Percentiles rank a stretch among this genome's conserved stretches.
Evolutionary conservation across 2,797 vertebrate species (phyloP).

Genomic region (Falco columbarius): DNA sequence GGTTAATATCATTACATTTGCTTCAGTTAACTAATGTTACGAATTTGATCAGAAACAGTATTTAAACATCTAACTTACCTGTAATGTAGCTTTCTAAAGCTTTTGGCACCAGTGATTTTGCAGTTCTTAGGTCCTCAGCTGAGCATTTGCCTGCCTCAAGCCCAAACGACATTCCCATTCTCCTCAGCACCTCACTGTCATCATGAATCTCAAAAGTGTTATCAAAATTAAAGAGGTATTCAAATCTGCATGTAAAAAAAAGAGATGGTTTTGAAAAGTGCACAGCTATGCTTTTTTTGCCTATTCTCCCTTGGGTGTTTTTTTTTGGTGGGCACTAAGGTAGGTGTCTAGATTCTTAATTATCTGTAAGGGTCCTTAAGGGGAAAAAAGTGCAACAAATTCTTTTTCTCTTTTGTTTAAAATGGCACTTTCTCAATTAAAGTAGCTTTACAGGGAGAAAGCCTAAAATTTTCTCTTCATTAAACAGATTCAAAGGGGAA

Average conservation of each 20-base stretch:
- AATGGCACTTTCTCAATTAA: conserved; percentile 12
- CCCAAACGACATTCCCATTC: conserved; percentile 88
- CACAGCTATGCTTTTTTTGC: not conserved
- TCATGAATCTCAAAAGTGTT: conserved; percentile 90
- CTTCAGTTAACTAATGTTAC: not conserved
- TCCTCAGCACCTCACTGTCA: conserved; percentile 86
- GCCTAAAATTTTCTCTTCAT: conserved; percentile 20
- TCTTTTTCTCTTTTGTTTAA: not conserved
- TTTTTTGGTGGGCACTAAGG: not conserved
- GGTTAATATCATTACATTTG: not conserved
- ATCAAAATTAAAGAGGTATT: conserved; percentile 91
- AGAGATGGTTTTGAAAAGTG: not conserved
- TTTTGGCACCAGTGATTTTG: conserved; percentile 86
- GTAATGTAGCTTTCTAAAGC: conserved; percentile 85
- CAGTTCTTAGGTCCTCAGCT: conserved; percentile 80
- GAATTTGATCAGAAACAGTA: not conserved
- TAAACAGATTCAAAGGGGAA: conserved; percentile 27
- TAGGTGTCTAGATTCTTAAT: not conserved
- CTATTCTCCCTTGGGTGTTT: not conserved
- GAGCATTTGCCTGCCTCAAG: conserved; percentile 85
- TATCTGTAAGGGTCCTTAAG: not conserved
- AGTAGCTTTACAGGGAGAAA: conserved; percentile 21
- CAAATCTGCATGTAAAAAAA: conserved; percentile 78
- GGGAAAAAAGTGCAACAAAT: not conserved
- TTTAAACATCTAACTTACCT: conserved; percentile 69